Evolutionary conservation across 2,888 invertebrate genomes (phyloP), one percentile per base, ranked within the genome.

Genomic region (Drosophila maculinotata): DNA sequence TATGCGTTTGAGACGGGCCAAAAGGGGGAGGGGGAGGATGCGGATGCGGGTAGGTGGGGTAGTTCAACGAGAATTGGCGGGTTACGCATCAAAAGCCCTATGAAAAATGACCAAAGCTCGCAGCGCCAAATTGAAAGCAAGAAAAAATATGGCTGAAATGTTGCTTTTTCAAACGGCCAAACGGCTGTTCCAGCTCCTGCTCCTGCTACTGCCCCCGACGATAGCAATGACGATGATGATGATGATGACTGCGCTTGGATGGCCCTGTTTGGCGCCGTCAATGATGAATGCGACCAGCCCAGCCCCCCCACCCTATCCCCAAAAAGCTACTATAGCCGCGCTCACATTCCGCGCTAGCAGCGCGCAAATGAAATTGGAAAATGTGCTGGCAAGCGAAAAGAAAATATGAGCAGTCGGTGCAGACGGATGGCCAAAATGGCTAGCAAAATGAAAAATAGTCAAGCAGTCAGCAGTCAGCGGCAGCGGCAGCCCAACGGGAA

Each of bases 291-390:
- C 69, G 71, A 41, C 69, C 47, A 44, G 63, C n/a, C n/a, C n/a
- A n/a, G 56, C 62, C 75, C 64, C 33, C 66, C 36, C 48, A 52
- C 41, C 44, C 49, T 20, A 52, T 20, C 20, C 20, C 2, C 2
- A 20, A 23, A 52, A 23, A 51, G 53, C n/a, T n/a, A n/a, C n/a
- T n/a, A n/a, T n/a, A n/a, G 79, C 59, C 62, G 75, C 79, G 77
- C 53, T 68, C 76, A 79, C 69, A 87, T 84, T 84, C 86, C 87
- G 79, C 82, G 71, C 79, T 65, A 65, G 69, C 58, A 81, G 68
- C 76, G 72, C 87, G 66, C 85, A 84, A 87, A 85, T 84, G 83
- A 84, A 84, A 84, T 84, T 84, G 87, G 83, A 84, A 84, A 84
- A 85, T 84, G 74, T 77, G 82, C 74, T 76, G 81, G 87, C 78